phyloP scores from a whole-genome alignment of 2,113 vertebrate genomes.

The Campylomormyrus tamandua region DNA sequence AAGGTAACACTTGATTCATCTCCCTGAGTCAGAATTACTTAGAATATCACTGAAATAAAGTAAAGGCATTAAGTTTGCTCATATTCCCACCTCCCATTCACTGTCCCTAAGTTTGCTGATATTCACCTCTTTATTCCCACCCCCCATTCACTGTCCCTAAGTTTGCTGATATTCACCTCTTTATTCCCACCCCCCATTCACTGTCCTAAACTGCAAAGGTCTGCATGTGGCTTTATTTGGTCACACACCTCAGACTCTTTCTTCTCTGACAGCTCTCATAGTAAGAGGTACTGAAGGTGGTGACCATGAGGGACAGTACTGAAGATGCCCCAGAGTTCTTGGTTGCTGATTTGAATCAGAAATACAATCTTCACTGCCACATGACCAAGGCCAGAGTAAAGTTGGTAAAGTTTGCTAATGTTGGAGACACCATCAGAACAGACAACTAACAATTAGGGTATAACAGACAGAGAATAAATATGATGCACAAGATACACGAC shows the following conservation, averaged over 20 bases:
- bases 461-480: neutral
- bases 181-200: neutral
- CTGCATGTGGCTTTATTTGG: neutral
- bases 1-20: neutral
- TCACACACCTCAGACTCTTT: neutral
- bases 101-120: neutral
- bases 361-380: neutral
- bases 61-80: neutral
- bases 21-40: neutral
- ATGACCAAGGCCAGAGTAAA: neutral
- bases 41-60: neutral
- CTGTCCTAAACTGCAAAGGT: neutral
- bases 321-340: neutral
- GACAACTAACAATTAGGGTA: neutral
- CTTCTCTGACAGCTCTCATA: neutral
- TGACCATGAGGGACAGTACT: neutral
- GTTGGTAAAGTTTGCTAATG: neutral
- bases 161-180: no score
- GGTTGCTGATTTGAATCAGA: neutral
- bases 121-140: neutral
- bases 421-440: neutral
- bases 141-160: neutral
- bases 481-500: neutral
- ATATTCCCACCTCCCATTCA: neutral
- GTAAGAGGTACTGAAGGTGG: neutral